A percentile compares a stretch with the other conserved stretches of the same genome.
phyloP scores from a whole-genome alignment of 2,113 vertebrate species.

The Ceuthmochares aereus region DNA sequence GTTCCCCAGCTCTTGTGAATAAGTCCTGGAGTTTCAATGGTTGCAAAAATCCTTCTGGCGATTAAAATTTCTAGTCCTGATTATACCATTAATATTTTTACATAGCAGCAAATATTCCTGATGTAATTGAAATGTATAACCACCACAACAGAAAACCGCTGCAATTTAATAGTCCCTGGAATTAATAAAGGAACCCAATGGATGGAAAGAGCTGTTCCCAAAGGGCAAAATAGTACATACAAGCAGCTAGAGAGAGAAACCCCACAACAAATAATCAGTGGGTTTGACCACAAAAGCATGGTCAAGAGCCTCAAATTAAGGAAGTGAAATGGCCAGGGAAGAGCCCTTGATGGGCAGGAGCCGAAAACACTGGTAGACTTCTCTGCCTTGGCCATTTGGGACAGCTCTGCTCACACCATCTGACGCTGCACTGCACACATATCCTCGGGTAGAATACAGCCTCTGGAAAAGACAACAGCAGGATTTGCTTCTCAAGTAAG shows the following conservation, averaged over 20 bases:
- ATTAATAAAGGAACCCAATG: background rate
- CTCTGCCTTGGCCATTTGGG: background rate
- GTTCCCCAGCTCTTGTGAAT: conserved; percentile 28
- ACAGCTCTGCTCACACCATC: background rate
- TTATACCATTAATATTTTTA: conserved; percentile 15
- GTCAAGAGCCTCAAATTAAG: background rate
- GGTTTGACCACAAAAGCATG: background rate
- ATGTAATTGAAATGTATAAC: background rate
- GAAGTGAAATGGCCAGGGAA: background rate
- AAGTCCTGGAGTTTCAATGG: background rate
- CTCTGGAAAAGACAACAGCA: background rate
- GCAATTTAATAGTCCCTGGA: background rate
- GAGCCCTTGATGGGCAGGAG: background rate
- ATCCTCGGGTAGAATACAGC: background rate
- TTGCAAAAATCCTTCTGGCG: background rate
- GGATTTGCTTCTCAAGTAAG: background rate
- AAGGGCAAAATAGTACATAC: background rate
- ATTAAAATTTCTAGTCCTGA: background rate
- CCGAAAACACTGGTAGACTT: background rate
- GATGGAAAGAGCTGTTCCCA: background rate
- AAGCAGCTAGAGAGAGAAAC: background rate
- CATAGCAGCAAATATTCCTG: conserved; percentile 28
- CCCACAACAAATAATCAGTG: background rate
- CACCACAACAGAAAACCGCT: background rate
- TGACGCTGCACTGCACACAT: background rate